Percentiles rank a stretch among this genome's conserved stretches.
phyloP scores from a whole-genome alignment of 2,113 vertebrate genomes.

The Carassius gibelio region DNA sequence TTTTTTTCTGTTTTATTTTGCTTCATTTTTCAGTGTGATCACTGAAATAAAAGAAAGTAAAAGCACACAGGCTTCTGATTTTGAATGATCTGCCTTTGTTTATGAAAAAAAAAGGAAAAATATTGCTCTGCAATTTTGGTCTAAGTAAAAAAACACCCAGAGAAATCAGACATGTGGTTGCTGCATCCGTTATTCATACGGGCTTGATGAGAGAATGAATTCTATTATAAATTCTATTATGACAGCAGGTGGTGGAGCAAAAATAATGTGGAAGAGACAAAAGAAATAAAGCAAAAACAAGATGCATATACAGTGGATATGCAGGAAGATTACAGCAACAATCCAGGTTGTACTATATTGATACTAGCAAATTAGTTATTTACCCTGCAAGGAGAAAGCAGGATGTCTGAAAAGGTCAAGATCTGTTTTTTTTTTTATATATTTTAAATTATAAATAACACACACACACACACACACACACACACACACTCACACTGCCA shows the following conservation, averaged over 20 bases:
- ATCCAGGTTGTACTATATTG: neutral
- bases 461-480: too few relatives aligned
- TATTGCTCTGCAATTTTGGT: constrained; percentile 1
- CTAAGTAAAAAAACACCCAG: constrained; percentile 6
- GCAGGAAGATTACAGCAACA: neutral
- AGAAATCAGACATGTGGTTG: constrained; percentile 51
- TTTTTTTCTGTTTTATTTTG: neutral
- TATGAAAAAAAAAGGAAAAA: constrained; percentile 39
- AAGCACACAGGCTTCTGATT: neutral
- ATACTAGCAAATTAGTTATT: neutral
- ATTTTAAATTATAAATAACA: too few relatives aligned
- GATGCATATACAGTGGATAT: neutral
- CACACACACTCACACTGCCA: neutral
- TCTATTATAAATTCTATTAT: constrained; percentile 59
- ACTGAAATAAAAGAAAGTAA: neutral
- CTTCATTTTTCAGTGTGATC: neutral
- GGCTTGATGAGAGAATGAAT: constrained; percentile 54
- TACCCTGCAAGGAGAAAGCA: neutral
- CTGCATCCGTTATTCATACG: constrained; percentile 63
- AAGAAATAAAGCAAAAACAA: constrained; percentile 15
- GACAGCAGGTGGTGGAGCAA: constrained; percentile 37
- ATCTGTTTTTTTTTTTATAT: neutral
- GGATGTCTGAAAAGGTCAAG: neutral
- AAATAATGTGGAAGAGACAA: constrained; percentile 29
- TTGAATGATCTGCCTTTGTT: neutral